phyloP scores from a whole-genome alignment of 2,113 vertebrate species.

The Melanerpes aurifrons region DNA sequence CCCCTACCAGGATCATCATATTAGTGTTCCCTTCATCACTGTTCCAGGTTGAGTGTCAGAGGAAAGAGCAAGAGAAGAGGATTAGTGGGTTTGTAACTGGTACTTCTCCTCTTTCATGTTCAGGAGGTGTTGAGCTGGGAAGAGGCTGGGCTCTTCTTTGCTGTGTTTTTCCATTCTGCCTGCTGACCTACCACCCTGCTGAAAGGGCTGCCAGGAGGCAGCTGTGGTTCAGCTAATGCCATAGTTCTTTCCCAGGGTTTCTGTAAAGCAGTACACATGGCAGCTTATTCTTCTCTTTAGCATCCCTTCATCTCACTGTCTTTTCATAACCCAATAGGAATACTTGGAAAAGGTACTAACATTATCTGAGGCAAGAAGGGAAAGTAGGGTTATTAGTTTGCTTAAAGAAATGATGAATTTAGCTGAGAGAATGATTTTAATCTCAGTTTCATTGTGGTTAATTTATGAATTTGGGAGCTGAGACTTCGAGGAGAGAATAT shows the following conservation, averaged over 20 bases:
- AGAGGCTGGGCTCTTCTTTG: neutral
- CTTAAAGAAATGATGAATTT: neutral
- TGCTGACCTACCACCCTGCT: neutral
- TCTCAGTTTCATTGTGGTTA: neutral
- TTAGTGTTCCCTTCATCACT: neutral
- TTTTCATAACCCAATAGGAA: neutral
- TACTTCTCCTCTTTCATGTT: neutral
- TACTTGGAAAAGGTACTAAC: neutral
- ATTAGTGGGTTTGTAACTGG: neutral
- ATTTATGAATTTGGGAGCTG: neutral
- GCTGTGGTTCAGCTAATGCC: neutral
- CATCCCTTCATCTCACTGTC: neutral
- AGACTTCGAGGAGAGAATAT: neutral
- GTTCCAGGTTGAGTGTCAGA: neutral
- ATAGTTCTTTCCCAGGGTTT: neutral
- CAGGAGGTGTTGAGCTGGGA: neutral
- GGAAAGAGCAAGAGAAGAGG: neutral
- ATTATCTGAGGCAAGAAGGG: neutral
- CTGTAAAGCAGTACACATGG: neutral
- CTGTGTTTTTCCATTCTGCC: neutral
- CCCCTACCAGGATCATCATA: neutral
- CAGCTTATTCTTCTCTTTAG: neutral
- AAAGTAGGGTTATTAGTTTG: neutral
- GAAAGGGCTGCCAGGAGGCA: neutral
- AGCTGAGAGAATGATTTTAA: neutral